A percentile compares a stretch with the other conserved stretches of the same genome.
Conservation (phyloP, 1,140 invertebrate genomes). For the Magallana angulata region DNA sequence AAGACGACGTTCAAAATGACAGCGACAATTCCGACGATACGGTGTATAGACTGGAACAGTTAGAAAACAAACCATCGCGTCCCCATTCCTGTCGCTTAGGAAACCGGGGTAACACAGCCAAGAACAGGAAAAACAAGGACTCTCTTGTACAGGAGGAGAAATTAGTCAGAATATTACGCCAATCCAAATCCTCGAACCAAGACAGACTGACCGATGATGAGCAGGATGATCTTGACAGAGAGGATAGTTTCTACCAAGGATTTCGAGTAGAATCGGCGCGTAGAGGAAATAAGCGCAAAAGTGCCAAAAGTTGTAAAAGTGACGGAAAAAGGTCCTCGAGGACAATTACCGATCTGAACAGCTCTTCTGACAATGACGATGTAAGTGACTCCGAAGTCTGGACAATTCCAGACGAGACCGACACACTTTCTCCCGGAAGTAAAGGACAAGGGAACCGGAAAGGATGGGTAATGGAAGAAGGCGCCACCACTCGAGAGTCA, state of each 20-base stretch:
- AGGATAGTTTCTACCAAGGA: slow-evolving; percentile 57
- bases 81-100: slow-evolving; percentile 65
- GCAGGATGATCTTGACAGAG: slow-evolving; percentile 40
- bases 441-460: slow-evolving; percentile 39
- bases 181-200: slow-evolving; percentile 49
- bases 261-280: background rate
- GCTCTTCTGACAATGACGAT: slow-evolving; percentile 58
- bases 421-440: slow-evolving; percentile 46
- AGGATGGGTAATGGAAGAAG: slow-evolving; percentile 61
- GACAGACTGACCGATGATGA: slow-evolving; percentile 37
- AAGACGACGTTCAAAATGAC: slow-evolving; percentile 33
- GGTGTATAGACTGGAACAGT: slow-evolving; percentile 42
- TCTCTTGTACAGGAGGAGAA: slow-evolving; percentile 47
- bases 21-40: slow-evolving; percentile 50
- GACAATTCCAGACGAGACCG: slow-evolving; percentile 70
- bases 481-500: slow-evolving; percentile 55
- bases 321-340: slow-evolving; percentile 39
- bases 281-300: slow-evolving; percentile 52
- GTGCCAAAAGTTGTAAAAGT: slow-evolving; percentile 50
- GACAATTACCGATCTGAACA: slow-evolving; percentile 60
- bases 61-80: slow-evolving; percentile 47
- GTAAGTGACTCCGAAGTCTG: slow-evolving; percentile 66
- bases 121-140: slow-evolving; percentile 48
- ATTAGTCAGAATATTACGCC: slow-evolving; percentile 45
- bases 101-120: slow-evolving; percentile 44